A percentile compares a stretch with the other conserved stretches of the same genome.
Conservation (phyloP, 1,140 invertebrate genomes). For the Zelostemma sp. region DNA sequence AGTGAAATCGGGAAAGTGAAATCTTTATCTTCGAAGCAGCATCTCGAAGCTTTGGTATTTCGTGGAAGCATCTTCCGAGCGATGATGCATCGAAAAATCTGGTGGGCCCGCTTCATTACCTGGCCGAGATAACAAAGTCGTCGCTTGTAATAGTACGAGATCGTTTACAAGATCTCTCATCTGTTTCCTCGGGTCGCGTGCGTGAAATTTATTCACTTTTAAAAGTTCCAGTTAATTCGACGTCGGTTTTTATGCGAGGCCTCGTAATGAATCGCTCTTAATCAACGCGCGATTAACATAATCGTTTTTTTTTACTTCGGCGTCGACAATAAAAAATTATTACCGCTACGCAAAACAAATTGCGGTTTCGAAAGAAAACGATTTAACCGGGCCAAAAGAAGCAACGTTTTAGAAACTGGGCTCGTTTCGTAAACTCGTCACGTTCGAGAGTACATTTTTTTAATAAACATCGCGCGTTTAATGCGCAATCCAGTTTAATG, state of each 20-base stretch:
- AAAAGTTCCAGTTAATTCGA: not conserved
- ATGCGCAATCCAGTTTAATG: slow-evolving; percentile 12
- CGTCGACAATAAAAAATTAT: not conserved
- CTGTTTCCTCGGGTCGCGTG: slow-evolving; percentile 38
- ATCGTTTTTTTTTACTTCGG: not conserved
- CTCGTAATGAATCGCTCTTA: slow-evolving; percentile 1
- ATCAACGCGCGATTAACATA: not conserved
- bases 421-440: slow-evolving; percentile 16
- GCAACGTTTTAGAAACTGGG: not conserved
- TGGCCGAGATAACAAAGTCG: slow-evolving; percentile 57
- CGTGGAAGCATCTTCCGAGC: slow-evolving; percentile 2
- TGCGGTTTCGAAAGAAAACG: slow-evolving; percentile 3
- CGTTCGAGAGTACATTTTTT: not conserved
- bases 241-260: slow-evolving; percentile 14
- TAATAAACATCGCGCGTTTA: not conserved
- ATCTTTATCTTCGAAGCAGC: too few species aligned
- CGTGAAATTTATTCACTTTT: slow-evolving; percentile 37
- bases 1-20: too few species aligned
- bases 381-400: not conserved
- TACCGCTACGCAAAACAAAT: not conserved
- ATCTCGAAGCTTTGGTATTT: too few species aligned
- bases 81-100: slow-evolving; percentile 39
- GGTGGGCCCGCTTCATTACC: slow-evolving; percentile 53
- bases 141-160: slow-evolving; percentile 59
- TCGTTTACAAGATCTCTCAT: slow-evolving; percentile 33